These are phyloP conservation scores for Pelobates cultripes DNA, from an alignment of 2,797 vertebrate species.

Conservation along the genomic window DNA sequence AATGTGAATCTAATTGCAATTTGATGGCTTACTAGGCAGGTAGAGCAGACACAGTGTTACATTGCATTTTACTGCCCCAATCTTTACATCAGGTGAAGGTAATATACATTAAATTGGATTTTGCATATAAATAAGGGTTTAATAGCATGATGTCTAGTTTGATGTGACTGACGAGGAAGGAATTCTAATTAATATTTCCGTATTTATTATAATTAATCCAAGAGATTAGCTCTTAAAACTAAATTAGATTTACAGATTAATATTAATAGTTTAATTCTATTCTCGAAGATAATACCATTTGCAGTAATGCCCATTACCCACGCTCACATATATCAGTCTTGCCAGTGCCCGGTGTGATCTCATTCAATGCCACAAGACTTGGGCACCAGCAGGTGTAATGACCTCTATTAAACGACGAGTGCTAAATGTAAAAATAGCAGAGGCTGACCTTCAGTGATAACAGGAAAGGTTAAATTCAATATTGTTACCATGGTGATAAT, in stretches of 20 bases:
- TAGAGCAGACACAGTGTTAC: too few relatives aligned
- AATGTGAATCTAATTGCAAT: too few relatives aligned
- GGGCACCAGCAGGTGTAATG: not conserved
- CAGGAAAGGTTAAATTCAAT: conserved; percentile 1
- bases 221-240: not conserved
- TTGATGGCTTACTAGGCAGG: too few relatives aligned
- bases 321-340: too few relatives aligned
- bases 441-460: not conserved
- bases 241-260: not conserved
- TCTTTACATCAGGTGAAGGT: too few relatives aligned
- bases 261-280: not conserved
- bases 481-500: not conserved
- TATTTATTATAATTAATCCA: not conserved
- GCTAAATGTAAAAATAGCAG: not conserved
- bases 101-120: too few relatives aligned
- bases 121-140: too few relatives aligned
- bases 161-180: not conserved
- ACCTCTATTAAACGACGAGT: not conserved
- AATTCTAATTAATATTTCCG: not conserved
- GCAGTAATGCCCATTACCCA: too few relatives aligned
- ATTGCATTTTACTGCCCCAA: too few relatives aligned
- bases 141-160: too few relatives aligned
- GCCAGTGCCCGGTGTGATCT: too few relatives aligned
- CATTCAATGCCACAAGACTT: too few relatives aligned
- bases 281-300: not conserved